Conservation (phyloP, 2,888 invertebrate species). For the Himalopsyche japonica region DNA sequence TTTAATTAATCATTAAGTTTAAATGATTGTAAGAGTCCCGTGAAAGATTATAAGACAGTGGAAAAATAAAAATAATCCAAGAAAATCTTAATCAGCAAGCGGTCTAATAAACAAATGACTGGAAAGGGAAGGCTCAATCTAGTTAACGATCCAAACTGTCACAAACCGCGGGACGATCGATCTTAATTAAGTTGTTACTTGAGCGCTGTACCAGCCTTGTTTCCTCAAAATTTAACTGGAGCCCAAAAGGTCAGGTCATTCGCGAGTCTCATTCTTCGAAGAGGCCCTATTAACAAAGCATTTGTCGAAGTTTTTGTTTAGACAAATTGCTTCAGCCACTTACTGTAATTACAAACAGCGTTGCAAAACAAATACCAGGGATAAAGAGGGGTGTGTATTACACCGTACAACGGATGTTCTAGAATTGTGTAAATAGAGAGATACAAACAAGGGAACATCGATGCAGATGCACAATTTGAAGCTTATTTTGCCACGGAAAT, state of each 20-base stretch:
- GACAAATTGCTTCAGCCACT: constrained; percentile 38
- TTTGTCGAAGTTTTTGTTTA: constrained; percentile 33
- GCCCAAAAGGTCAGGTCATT: neutral
- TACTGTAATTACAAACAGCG: constrained; percentile 35
- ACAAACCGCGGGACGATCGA: neutral
- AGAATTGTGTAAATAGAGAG: neutral
- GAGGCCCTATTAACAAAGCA: constrained; percentile 3
- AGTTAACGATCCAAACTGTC: neutral
- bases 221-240: neutral
- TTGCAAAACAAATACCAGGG: constrained; percentile 17
- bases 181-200: neutral
- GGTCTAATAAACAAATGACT: neutral
- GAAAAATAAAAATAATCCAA: too few relatives aligned
- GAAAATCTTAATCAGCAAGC: neutral
- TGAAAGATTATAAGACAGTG: too few relatives aligned
- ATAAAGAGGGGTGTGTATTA: neutral
- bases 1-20: too few relatives aligned
- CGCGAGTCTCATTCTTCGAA: neutral
- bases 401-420: neutral
- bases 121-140: neutral
- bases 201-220: neutral
- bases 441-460: neutral
- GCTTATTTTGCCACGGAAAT: neutral
- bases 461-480: neutral
- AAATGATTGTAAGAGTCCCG: too few relatives aligned